phyloP scores from a whole-genome alignment of 2,888 invertebrate genomes.

The Galeopsomyia nigrocyanea region DNA sequence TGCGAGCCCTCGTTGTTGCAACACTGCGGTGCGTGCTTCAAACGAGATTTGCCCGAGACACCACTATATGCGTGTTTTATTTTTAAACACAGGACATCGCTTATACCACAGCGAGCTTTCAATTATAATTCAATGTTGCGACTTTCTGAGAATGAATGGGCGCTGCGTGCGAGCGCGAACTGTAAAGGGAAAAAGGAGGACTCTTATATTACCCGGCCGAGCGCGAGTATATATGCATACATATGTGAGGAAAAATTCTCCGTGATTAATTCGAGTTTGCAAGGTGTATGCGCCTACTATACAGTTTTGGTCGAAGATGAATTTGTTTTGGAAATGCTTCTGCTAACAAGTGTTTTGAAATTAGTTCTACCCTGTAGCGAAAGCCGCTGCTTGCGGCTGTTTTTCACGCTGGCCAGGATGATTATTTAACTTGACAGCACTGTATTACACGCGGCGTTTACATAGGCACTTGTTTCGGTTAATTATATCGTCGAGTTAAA shows the following conservation, averaged over 20 bases:
- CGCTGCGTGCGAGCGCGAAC: not conserved
- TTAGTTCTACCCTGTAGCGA: constrained; percentile 8
- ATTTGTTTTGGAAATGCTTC: constrained; percentile 32
- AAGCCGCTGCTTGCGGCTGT: not conserved
- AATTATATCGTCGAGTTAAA: no score
- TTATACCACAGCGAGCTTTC: constrained; percentile 13
- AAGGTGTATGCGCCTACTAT: constrained; percentile 22
- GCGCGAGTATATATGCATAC: not conserved
- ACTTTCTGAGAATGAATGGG: constrained; percentile 13
- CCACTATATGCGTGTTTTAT: constrained; percentile 42
- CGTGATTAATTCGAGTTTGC: constrained; percentile 38
- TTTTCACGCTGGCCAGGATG: not conserved
- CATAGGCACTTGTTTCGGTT: no score
- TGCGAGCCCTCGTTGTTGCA: not conserved
- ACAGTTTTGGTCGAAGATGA: constrained; percentile 22
- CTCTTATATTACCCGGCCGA: not conserved
- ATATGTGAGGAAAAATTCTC: not conserved
- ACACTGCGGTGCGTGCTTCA: not conserved
- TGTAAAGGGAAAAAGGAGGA: not conserved
- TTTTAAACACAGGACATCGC: constrained; percentile 41
- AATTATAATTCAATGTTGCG: constrained; percentile 44
- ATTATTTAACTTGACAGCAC: no score
- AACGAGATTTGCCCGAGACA: not conserved
- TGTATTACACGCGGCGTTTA: no score
- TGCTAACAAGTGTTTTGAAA: constrained; percentile 35